Evolutionary conservation across 2,888 invertebrate genomes (phyloP), one percentile per base, ranked within the genome.

Genomic region (Linnaemya tessellans): DNA sequence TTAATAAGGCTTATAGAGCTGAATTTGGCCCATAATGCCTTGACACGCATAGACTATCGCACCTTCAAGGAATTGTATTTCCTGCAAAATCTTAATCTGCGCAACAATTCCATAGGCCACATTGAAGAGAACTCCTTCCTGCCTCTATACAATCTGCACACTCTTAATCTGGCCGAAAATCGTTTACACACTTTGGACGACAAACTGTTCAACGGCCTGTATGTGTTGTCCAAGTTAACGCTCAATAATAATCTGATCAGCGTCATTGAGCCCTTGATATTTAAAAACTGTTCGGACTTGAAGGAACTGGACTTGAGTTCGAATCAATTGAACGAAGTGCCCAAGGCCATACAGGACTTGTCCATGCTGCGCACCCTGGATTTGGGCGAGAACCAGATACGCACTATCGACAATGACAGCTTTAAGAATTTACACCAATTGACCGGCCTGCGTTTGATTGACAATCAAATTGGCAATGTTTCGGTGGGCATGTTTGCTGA

Each of bases 321-420:
- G 22, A 98, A 98, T 93, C 96, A 96, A 89, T 93, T 98, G 87
- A 94, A 95, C 84, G 94, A 95, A 88, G 96, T 98, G 86, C 98
- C 98, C 13, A 96, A 96, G 90, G 97, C 97, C 1, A 92, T 97
- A 80, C 95, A 95, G 93, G 97, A 96, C 90, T 93, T 97, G 87
- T 95, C 96, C 56, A 96, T 97, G 92, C 93, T 98, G 88, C 96
- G 97, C 91, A 97, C 97, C 15, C 93, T 99, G 70, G 97, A 98
- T 91, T 94, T 99, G 90, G 98, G 97, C 49, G 97, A 98, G 92
- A 99, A 99, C 93, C 96, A 96, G 91, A 97, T 99, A 90, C 95
- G 95, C 80, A 94, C 95, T 56, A 96, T 99, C 87, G 95, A 94
- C 90, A 97, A 97, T 90, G 91, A 97, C 83, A 96, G 97, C 30